Base-by-base conservation (phyloP, 2,888 invertebrate species). In the Alentia gelatinosa region DNA sequence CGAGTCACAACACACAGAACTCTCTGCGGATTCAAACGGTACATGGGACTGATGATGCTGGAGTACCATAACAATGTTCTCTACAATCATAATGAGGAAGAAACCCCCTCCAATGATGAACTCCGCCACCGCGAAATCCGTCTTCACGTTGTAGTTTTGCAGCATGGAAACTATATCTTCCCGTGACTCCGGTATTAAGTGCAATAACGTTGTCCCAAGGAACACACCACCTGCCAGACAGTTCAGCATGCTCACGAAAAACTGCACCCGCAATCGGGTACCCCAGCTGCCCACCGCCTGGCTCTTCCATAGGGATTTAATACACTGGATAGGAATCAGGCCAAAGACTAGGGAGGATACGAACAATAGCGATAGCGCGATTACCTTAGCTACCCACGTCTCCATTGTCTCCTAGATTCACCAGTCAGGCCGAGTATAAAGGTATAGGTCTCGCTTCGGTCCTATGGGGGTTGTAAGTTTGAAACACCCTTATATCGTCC, bases 161-260 rank as follows among this genome's bases (percentile, higher is more conserved):
- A 93, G 47, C 26, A 91, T 89, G 0, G 91, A 91, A 7, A 93
- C 92, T 91, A 96, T 94, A 75, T 94, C 93, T 79, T 95, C 94
- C 42, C 94, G 92, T 0, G 95, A 95, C 92, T 96, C 95, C 1
- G 96, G 96, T 33, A 96, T 92, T 9, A 96, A 93, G 86, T 95
- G 94, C 1, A 96, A 93, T 56, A 96, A 94, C 90, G 95, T 96
- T 89, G 96, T 95, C 0, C 95, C 96, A 15, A 96, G 93, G 92
- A 96, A 96, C 12, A 96, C 95, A 3, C 96, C 96, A 15, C 96
- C 96, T 30, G 95, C 94, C 83, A 96, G 93, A 91, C 96, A 96
- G 92, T 92, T 91, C 23, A 92, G 89, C 0, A 30, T 35, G 26
- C 91, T 79, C 74, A 92, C 75, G 19, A 74, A 42, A 30, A 89